Evolutionary conservation across 1,140 invertebrate genomes (phyloP).

Genomic region (Asbolus verrucosus): DNA sequence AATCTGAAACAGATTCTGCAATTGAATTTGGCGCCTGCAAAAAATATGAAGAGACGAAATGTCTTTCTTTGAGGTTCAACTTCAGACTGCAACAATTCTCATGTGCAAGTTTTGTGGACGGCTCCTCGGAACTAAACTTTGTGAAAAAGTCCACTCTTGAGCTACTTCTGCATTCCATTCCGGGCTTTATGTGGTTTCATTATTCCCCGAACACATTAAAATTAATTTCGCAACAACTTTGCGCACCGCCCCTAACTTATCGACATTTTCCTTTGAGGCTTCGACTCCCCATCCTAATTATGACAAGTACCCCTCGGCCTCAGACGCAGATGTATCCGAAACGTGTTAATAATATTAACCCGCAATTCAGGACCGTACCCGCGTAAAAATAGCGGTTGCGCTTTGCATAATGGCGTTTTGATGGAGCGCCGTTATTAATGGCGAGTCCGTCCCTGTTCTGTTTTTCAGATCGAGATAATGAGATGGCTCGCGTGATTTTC

Average conservation of each 20-base stretch:
- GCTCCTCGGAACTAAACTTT: too few species aligned
- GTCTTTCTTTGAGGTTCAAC: too few species aligned
- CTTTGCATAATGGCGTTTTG: slow-evolving; percentile 27
- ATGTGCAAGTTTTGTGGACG: too few species aligned
- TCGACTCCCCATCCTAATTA: slow-evolving; percentile 19
- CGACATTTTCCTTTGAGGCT: slow-evolving; percentile 2
- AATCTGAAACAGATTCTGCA: too few species aligned
- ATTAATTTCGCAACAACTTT: slow-evolving; percentile 31
- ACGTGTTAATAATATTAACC: neutral
- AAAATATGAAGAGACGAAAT: too few species aligned
- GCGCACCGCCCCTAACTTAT: slow-evolving; percentile 14
- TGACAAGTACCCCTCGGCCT: neutral
- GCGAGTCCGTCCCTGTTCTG: slow-evolving; percentile 28
- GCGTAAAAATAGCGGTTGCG: neutral
- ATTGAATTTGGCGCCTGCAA: too few species aligned
- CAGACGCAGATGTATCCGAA: too few species aligned
- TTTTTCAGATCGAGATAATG: slow-evolving; percentile 52
- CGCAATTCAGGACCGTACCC: neutral
- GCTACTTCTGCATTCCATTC: too few species aligned
- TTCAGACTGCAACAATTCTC: too few species aligned
- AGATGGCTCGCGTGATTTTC: slow-evolving; percentile 55
- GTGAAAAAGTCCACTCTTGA: slow-evolving; percentile 5
- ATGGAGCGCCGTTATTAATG: too few species aligned
- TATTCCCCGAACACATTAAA: slow-evolving; percentile 35
- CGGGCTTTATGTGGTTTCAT: slow-evolving; percentile 33